Evolutionary conservation across 2,113 vertebrate species (phyloP).

Genomic region (Ranitomeya variabilis): DNA sequence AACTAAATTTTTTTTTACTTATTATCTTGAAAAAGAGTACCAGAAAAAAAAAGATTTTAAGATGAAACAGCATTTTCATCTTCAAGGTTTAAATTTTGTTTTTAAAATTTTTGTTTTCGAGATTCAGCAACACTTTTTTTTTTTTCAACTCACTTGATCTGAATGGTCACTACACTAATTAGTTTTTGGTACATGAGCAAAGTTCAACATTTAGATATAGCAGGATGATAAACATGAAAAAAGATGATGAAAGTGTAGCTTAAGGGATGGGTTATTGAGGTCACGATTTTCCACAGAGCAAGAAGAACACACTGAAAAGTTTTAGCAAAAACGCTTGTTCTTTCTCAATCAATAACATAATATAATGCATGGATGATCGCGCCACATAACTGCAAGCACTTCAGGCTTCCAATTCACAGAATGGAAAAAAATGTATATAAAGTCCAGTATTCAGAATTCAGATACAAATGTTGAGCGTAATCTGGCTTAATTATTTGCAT

Average conservation of each 20-base stretch:
- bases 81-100: not conserved
- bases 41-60: no score
- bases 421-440: not conserved
- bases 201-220: not conserved
- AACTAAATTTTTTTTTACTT: not conserved
- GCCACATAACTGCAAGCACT: slow-evolving; percentile 26
- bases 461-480: not conserved
- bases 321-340: slow-evolving; percentile 20
- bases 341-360: slow-evolving; percentile 51
- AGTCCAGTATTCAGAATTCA: not conserved
- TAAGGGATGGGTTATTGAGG: slow-evolving; percentile 8
- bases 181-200: not conserved
- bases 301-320: slow-evolving; percentile 20
- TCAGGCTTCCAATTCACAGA: not conserved
- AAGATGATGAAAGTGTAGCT: not conserved
- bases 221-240: not conserved
- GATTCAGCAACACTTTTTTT: not conserved
- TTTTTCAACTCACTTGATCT: not conserved
- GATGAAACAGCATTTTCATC: not conserved
- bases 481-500: slow-evolving; percentile 26
- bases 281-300: slow-evolving; percentile 2
- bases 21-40: not conserved
- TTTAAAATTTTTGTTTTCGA: not conserved
- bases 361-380: slow-evolving; percentile 49
- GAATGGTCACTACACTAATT: not conserved